Conservation (phyloP, 1,140 invertebrate species). For the Temnothorax curvispinosus region DNA sequence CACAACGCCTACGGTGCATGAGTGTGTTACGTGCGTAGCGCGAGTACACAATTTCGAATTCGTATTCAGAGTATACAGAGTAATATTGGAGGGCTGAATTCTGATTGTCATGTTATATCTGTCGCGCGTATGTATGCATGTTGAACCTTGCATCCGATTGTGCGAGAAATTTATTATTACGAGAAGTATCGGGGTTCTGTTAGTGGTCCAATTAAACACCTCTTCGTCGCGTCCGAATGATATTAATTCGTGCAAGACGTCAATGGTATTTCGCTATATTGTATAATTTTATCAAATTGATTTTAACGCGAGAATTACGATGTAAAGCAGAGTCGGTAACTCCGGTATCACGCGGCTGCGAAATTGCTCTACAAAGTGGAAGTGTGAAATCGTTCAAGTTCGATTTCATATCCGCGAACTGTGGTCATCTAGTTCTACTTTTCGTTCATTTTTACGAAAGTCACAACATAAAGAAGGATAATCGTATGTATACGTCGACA, state of each 20-base stretch:
- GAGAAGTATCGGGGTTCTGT: neutral
- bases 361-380: neutral
- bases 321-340: slow-evolving; percentile 20
- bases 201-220: neutral
- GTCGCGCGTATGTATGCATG: slow-evolving; percentile 24
- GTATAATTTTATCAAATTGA: slow-evolving; percentile 65
- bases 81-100: slow-evolving; percentile 80
- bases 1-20: slow-evolving; percentile 20
- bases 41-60: slow-evolving; percentile 79
- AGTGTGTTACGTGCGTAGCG: slow-evolving; percentile 58
- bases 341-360: slow-evolving; percentile 23
- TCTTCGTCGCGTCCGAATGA: neutral
- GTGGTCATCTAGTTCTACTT: neutral
- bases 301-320: slow-evolving; percentile 45
- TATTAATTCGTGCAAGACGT: neutral
- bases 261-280: slow-evolving; percentile 3
- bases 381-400: neutral
- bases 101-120: slow-evolving; percentile 70
- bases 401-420: neutral
- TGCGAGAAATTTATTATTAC: neutral
- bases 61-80: slow-evolving; percentile 64
- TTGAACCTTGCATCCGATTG: neutral
- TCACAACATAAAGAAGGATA: neutral
- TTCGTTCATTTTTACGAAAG: neutral
- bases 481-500: slow-evolving; percentile 15